Evolutionary conservation across 2,797 vertebrate genomes (phyloP).

Genomic region (Molossus alvarezi): DNA sequence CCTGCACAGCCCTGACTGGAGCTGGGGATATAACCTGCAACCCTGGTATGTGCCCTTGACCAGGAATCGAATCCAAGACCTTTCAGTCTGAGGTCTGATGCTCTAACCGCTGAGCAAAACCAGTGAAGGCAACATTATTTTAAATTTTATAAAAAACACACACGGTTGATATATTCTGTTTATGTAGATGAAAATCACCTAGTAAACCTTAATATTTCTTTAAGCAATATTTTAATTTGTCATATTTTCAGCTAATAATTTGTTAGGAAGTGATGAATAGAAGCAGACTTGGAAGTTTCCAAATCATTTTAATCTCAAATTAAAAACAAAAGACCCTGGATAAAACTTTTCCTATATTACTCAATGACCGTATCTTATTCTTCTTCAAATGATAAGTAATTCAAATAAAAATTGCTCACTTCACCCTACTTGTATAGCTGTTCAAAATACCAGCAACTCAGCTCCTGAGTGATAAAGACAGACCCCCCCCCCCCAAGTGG

Average conservation of each 20-base stretch:
- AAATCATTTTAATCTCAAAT: slow-evolving; percentile 51
- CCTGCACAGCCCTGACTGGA: no score
- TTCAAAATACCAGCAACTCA: background rate
- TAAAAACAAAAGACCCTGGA: slow-evolving; percentile 14
- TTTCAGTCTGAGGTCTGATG: no score
- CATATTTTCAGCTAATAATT: slow-evolving; percentile 19
- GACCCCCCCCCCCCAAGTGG: background rate
- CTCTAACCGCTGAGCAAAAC: no score
- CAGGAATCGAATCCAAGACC: no score
- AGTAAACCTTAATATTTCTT: background rate
- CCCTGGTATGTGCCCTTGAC: no score
- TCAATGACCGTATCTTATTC: background rate
- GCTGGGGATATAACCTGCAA: no score
- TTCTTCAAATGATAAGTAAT: slow-evolving; percentile 42
- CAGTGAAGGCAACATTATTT: background rate
- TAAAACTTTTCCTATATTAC: background rate
- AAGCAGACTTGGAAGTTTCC: background rate
- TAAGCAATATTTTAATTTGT: slow-evolving; percentile 15
- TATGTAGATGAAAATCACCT: background rate
- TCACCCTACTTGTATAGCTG: background rate
- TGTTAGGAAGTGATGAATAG: background rate
- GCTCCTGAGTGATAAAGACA: background rate
- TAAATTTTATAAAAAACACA: background rate
- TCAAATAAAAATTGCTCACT: background rate
- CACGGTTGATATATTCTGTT: background rate